A percentile compares a stretch with the other conserved stretches of the same genome.
phyloP scores from a whole-genome alignment of 1,140 invertebrate genomes.

The Magallana ariakensis region DNA sequence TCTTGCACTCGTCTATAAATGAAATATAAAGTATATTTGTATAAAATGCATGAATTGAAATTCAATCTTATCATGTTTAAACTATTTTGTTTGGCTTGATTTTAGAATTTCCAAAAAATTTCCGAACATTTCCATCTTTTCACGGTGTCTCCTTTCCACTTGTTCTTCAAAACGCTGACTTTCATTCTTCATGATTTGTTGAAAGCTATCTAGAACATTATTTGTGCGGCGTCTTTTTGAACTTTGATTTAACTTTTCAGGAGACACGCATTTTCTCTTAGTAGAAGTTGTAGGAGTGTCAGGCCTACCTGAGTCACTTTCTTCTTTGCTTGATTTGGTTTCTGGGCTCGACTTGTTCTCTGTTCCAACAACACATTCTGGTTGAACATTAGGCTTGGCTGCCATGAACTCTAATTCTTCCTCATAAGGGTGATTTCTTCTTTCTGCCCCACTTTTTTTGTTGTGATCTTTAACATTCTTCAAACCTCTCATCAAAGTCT shows the following conservation, averaged over 20 bases:
- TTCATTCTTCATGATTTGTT: conserved; percentile 23
- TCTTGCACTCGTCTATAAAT: conserved; percentile 20
- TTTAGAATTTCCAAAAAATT: not conserved
- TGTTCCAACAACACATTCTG: conserved; percentile 7
- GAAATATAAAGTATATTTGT: not conserved
- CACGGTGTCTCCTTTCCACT: conserved; percentile 41
- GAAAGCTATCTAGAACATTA: not conserved
- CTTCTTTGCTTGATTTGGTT: too few species aligned
- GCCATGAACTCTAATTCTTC: conserved; percentile 40
- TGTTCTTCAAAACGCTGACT: conserved; percentile 26
- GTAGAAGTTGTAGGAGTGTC: not conserved
- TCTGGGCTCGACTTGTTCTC: not conserved
- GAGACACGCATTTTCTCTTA: not conserved
- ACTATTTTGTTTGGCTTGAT: conserved; percentile 11
- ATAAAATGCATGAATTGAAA: not conserved
- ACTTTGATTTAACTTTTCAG: too few species aligned
- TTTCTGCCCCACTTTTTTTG: conserved; percentile 42
- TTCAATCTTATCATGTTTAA: not conserved
- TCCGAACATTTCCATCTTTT: conserved; percentile 5
- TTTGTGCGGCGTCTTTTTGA: too few species aligned
- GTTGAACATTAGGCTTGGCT: conserved; percentile 7
- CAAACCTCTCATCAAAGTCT: conserved; percentile 41
- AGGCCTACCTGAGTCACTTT: not conserved
- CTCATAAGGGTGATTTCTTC: conserved; percentile 41
- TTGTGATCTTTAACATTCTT: conserved; percentile 52